Conservation (phyloP, 2,888 invertebrate genomes). For the Monopis laevigella region DNA sequence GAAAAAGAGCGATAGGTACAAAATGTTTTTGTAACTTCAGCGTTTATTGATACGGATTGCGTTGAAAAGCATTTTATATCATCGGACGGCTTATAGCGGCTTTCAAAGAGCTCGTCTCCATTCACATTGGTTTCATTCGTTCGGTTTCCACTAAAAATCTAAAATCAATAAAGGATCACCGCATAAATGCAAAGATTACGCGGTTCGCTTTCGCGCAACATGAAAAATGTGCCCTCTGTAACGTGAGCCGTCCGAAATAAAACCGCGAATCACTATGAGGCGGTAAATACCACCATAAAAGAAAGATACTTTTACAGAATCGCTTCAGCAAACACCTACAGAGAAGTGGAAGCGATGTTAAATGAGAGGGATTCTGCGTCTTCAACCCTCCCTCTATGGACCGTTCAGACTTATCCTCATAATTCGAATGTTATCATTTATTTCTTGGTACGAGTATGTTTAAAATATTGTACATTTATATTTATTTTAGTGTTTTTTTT, state of each 20-base stretch:
- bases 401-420: constrained; percentile 19
- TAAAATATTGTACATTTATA: too few relatives aligned
- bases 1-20: constrained; percentile 3
- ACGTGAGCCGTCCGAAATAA: constrained; percentile 63
- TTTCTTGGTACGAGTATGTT: too few relatives aligned
- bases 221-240: constrained; percentile 62
- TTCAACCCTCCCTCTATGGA: constrained; percentile 22
- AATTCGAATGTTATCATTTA: too few relatives aligned
- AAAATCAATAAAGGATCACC: constrained; percentile 67
- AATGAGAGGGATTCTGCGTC: constrained; percentile 62
- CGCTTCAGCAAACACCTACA: constrained; percentile 67
- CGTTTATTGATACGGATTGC: constrained; percentile 43
- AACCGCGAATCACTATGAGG: constrained; percentile 66
- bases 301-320: constrained; percentile 56
- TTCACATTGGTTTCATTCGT: constrained; percentile 62
- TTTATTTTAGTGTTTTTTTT: too few relatives aligned
- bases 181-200: constrained; percentile 66
- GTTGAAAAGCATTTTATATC: constrained; percentile 60
- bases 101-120: constrained; percentile 59
- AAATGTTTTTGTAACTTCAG: constrained; percentile 31
- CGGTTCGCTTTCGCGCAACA: constrained; percentile 52
- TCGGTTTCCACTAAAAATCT: constrained; percentile 65
- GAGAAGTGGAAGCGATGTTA: constrained; percentile 60
- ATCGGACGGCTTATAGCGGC: constrained; percentile 57
- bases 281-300: constrained; percentile 62